phyloP scores from a whole-genome alignment of 2,888 invertebrate species.

The Pollenia amentaria region DNA sequence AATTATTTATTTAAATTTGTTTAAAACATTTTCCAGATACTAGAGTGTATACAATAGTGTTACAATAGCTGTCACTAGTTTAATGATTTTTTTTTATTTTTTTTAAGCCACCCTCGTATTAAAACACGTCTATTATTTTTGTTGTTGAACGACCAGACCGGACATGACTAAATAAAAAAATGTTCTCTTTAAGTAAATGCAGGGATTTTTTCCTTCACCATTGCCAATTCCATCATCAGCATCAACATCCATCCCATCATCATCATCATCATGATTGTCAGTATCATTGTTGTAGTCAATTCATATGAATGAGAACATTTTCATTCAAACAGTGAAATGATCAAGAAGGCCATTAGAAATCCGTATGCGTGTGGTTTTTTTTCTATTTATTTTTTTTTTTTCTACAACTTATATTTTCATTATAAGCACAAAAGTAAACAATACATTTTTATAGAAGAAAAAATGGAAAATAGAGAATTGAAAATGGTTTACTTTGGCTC shows the following conservation, averaged over 20 bases:
- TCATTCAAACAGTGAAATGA: constrained; percentile 45
- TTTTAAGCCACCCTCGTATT: constrained; percentile 25
- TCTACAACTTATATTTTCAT: constrained; percentile 74
- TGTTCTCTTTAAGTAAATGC: constrained; percentile 74
- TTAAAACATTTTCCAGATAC: too few relatives aligned
- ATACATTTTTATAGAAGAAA: constrained; percentile 25
- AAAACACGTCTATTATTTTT: constrained; percentile 14
- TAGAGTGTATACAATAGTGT: too few relatives aligned
- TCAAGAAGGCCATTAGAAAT: constrained; percentile 71
- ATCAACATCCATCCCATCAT: constrained; percentile 13
- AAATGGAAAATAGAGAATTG: constrained; percentile 24
- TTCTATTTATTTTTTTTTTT: constrained; percentile 57
- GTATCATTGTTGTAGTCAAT: constrained; percentile 51
- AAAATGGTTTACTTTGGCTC: constrained; percentile 62
- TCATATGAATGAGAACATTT: constrained; percentile 41
- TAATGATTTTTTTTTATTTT: neutral
- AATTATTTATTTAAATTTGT: too few relatives aligned
- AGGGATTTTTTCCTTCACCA: constrained; percentile 66
- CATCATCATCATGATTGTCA: constrained; percentile 32
- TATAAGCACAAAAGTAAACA: constrained; percentile 77
- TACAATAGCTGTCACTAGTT: neutral
- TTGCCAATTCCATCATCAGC: constrained; percentile 29
- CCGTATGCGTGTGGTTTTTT: constrained; percentile 69
- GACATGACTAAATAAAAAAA: constrained; percentile 81
- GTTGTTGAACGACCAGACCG: constrained; percentile 74